Base-by-base conservation (phyloP, 2,888 invertebrate species). In the Melangyna quadrimaculata region DNA sequence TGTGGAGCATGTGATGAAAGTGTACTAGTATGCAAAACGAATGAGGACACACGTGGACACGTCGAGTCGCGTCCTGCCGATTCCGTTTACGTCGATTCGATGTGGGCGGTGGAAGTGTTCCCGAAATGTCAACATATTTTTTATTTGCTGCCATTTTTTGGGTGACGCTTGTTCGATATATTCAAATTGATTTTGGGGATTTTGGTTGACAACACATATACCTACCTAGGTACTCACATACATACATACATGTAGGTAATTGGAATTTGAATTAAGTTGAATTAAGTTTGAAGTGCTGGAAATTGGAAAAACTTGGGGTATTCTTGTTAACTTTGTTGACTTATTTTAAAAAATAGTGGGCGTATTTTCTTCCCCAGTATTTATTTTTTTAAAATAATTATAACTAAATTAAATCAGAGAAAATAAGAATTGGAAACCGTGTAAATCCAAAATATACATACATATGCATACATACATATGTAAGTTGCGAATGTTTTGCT, bases 1-100 rank as follows among this genome's bases (percentile, higher is more conserved):
- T 84, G 84, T 69, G 84, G 84, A 72, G 75, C 72, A 84, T 80
- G 84, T 84, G 84, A 84, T 80, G 84, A 84, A 80, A 84, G 75
- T 80, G 67, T 69, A 72, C 84, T 75, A 67, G 65, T 79, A 71
- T 75, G 72, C 75, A 72, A 75, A 84, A 80, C 71, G 74, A 57
- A 55, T 43, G 75, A 61, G 80, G 55, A 72, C 53, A 55, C 67
- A 75, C 67, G 80, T 84, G 61, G 70, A 65, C 19, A 32, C 14
- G 32, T 43, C 59, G 3, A 37, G 53, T 24, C 40, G 27, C n/a
- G 22, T 67, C 3, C 51, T 14, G 7, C 24, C 14, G 24, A n/a
- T 51, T 51, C 27, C n/a, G 24, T n/a, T n/a, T n/a, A n/a, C n/a
- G 51, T 51, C 24, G 8, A 27, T 51, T 51, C 51, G 7, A 27